phyloP scores from a whole-genome alignment of 2,113 vertebrate species.

The Myrmecobius fasciatus region DNA sequence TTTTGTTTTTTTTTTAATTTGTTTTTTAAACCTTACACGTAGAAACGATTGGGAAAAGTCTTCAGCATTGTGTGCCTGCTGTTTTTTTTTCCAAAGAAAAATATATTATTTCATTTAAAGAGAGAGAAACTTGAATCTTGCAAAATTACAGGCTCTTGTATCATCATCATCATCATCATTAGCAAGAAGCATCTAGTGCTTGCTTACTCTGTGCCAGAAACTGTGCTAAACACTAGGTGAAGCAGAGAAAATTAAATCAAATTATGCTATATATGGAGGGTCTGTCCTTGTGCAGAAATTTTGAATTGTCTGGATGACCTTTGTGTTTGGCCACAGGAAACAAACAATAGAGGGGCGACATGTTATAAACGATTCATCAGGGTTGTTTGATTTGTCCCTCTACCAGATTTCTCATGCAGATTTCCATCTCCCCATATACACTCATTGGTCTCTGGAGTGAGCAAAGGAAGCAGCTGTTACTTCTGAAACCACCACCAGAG shows the following conservation, averaged over 20 bases:
- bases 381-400: slow-evolving; percentile 47
- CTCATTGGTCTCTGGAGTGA: background rate
- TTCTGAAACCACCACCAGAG: slow-evolving; percentile 55
- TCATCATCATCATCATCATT: background rate
- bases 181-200: accelerated
- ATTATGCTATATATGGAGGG: background rate
- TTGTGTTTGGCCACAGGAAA: background rate
- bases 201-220: background rate
- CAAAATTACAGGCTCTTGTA: background rate
- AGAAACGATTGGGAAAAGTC: background rate
- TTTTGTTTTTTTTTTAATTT: too few species aligned
- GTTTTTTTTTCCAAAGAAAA: slow-evolving; percentile 22
- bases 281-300: background rate
- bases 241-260: background rate
- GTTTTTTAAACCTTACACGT: background rate
- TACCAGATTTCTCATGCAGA: slow-evolving; percentile 53
- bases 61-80: background rate
- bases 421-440: slow-evolving; percentile 56
- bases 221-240: background rate
- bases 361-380: slow-evolving; percentile 47
- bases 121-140: slow-evolving; percentile 25
- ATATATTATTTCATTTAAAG: slow-evolving; percentile 29
- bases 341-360: slow-evolving; percentile 47
- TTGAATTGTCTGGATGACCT: background rate
- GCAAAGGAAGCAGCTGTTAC: background rate